phyloP scores from a whole-genome alignment of 2,113 vertebrate species.

The Cettia cetti region DNA sequence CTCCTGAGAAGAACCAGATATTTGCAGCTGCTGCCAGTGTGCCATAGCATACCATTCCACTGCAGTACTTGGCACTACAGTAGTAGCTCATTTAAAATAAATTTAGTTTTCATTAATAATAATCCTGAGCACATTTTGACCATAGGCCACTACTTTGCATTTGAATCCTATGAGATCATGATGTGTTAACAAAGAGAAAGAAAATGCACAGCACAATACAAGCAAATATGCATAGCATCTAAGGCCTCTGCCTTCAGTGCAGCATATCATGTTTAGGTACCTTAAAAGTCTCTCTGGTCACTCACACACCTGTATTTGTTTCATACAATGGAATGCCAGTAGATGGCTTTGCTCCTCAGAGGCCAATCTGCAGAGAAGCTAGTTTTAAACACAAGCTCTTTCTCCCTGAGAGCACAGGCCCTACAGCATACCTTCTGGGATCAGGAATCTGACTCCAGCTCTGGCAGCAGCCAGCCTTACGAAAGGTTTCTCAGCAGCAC shows the following conservation, averaged over 20 bases:
- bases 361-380: neutral
- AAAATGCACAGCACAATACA: neutral
- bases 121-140: neutral
- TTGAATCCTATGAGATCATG: slow-evolving; percentile 10
- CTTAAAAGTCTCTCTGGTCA: neutral
- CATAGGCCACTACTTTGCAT: neutral
- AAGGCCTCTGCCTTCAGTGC: neutral
- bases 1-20: slow-evolving; percentile 58
- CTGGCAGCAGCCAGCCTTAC: neutral
- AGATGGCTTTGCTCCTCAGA: neutral
- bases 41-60: neutral
- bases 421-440: neutral
- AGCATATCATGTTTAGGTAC: neutral
- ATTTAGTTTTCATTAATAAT: slow-evolving; percentile 36
- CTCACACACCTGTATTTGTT: neutral
- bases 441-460: neutral
- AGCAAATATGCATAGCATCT: neutral
- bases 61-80: neutral
- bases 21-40: slow-evolving; percentile 16
- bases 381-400: neutral
- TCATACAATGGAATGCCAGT: neutral
- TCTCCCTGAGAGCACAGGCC: neutral
- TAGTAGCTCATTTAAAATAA: slow-evolving; percentile 21
- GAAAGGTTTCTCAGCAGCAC: neutral
- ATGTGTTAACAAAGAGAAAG: neutral